Conservation (phyloP, 1,140 invertebrate genomes). For the Kradibia gibbosae region DNA sequence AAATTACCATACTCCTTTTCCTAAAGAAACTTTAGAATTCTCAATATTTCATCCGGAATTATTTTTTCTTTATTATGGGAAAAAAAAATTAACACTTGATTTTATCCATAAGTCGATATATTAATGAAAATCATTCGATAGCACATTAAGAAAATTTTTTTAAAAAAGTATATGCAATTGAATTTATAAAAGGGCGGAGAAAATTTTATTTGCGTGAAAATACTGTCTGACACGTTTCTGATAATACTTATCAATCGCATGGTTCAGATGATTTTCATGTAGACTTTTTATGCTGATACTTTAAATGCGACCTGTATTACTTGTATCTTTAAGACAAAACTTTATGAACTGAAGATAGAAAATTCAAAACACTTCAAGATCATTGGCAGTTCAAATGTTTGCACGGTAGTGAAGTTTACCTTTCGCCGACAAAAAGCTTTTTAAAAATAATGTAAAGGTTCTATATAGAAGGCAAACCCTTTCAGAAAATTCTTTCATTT, state of each 20-base stretch:
- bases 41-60: background rate
- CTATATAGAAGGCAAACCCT: background rate
- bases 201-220: too few relatives aligned
- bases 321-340: background rate
- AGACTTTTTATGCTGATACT: too few relatives aligned
- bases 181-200: too few relatives aligned
- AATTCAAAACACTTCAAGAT: conserved; percentile 26
- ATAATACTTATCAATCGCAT: too few relatives aligned
- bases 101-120: background rate
- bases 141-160: too few relatives aligned
- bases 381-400: conserved; percentile 22
- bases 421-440: background rate
- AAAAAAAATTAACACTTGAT: background rate
- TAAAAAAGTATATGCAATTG: too few relatives aligned
- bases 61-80: background rate
- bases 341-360: background rate
- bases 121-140: too few relatives aligned
- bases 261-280: too few relatives aligned
- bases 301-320: too few relatives aligned
- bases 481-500: conserved; percentile 9
- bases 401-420: conserved; percentile 18
- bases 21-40: background rate
- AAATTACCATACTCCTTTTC: conserved; percentile 9
- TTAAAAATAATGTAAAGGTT: conserved; percentile 6
- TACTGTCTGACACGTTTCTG: too few relatives aligned